phyloP scores from a whole-genome alignment of 2,113 vertebrate genomes.

The Bathybates hornii region DNA sequence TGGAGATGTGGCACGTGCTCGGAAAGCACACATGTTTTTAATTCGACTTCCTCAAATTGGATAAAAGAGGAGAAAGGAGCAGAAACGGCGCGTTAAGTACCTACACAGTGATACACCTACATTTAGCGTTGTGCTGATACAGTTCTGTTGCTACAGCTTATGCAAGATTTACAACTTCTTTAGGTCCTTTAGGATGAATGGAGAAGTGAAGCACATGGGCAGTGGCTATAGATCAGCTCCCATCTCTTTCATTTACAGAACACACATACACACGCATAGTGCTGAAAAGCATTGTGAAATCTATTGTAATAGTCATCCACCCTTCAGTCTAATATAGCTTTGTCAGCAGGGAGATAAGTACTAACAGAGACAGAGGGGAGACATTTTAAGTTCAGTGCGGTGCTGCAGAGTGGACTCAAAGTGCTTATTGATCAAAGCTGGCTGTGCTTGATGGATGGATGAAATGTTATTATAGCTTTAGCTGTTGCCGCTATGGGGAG shows the following conservation, averaged over 20 bases:
- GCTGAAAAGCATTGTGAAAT: slow-evolving; percentile 43
- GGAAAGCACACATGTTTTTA: not conserved
- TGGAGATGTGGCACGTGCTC: not conserved
- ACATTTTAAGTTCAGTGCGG: slow-evolving; percentile 52
- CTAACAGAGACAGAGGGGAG: slow-evolving; percentile 63
- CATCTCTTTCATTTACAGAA: slow-evolving; percentile 19
- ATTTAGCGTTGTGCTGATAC: not conserved
- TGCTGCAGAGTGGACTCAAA: slow-evolving; percentile 53
- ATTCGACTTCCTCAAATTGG: not conserved
- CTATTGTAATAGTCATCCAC: slow-evolving; percentile 43
- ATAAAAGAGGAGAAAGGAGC: not conserved
- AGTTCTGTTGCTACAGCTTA: not conserved
- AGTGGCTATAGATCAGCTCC: not conserved
- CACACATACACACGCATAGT: not conserved
- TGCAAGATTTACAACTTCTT: slow-evolving; percentile 21
- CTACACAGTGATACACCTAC: not conserved
- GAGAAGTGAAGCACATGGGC: not conserved
- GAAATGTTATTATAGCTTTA: slow-evolving; percentile 59
- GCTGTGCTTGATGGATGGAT: slow-evolving; percentile 51
- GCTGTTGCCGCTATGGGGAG: slow-evolving; percentile 24
- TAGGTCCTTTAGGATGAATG: not conserved
- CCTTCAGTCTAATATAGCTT: slow-evolving; percentile 47
- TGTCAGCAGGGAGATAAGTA: slow-evolving; percentile 64
- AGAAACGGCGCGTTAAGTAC: not conserved
- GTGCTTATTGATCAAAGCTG: slow-evolving; percentile 70